Evolutionary conservation across 2,113 vertebrate genomes (phyloP), one percentile per base, ranked within the genome.

Genomic region (Psilopogon haemacephalus): DNA sequence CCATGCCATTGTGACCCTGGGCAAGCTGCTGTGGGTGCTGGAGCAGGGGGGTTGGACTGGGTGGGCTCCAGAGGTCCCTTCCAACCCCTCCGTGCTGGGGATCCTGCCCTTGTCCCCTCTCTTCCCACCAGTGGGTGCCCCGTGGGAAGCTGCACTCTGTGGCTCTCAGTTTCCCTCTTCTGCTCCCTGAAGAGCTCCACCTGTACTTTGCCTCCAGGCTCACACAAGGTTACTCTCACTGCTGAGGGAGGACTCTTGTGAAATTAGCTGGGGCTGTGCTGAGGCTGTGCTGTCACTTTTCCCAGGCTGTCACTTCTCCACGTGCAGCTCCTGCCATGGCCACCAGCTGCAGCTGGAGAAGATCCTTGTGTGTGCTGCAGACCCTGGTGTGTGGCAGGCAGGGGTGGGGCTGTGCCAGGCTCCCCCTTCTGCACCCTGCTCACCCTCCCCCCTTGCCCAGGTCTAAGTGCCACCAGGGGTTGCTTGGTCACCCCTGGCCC

Each of bases 121-220:
- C 23, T 26, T 33, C 27, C 50, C 32, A 14, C 4, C n/a, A 37
- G 44, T 2, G 28, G 54, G 9, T 50, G 55, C 20, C 46, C 19
- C 3, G 16, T 0, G 1, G 30, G 32, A n/a, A 12, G 10, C 4
- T 21, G 37, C 44, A 19, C 20, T 8, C 12, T 16, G 16, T 44
- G 11, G 52, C 71, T 32, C 63, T 27, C 52, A 8, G 42, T 32
- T 21, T 59, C 75, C 58, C 60, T 33, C 13, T 58, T 35, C 58
- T 42, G 26, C 50, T 58, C 28, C 30, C 48, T 24, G 35, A 26
- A 37, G 40, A 44, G 10, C 59, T 59, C 23, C 24, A 11, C 50
- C 6, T 11, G 19, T 28, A 6, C 27, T 35, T 42, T 24, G 48
- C 19, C 15, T 9, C 33, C n/a, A 7, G 0, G 3, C 30, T 72